phyloP scores from a whole-genome alignment of 2,888 invertebrate species.

The Dryadula phaetusa region DNA sequence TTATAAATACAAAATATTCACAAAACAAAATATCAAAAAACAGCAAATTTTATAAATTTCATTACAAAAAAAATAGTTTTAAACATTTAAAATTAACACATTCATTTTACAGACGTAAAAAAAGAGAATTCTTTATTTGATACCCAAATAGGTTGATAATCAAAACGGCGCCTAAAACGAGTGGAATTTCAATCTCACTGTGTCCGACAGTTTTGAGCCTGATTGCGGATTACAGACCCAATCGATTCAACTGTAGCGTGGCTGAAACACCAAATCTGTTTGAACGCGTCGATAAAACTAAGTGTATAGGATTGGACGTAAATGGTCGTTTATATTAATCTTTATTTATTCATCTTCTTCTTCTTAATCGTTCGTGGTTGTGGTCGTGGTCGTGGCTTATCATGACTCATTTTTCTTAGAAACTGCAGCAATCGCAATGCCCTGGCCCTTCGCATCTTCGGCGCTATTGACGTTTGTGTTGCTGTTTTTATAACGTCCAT shows the following conservation, averaged over 20 bases:
- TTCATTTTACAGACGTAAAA: neutral
- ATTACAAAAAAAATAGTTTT: too few species aligned
- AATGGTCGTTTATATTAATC: neutral
- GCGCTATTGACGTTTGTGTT: too few species aligned
- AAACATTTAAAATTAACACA: neutral
- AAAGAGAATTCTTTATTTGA: constrained; percentile 35
- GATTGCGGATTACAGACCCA: constrained; percentile 44
- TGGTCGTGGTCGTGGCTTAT: too few species aligned
- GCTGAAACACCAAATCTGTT: constrained; percentile 31
- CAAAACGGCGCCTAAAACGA: constrained; percentile 29
- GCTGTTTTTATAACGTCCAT: too few species aligned
- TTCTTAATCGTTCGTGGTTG: too few species aligned
- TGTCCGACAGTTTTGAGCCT: constrained; percentile 33
- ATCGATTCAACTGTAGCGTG: constrained; percentile 34
- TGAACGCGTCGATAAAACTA: constrained; percentile 19
- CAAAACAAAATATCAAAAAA: too few species aligned
- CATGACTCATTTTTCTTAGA: too few species aligned
- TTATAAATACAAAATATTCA: too few species aligned
- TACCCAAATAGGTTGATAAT: constrained; percentile 35
- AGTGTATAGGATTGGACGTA: neutral
- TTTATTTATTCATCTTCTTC: neutral
- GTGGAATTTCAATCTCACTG: constrained; percentile 40
- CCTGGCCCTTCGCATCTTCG: too few species aligned
- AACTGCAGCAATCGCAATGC: too few species aligned
- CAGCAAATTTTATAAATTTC: too few species aligned